These are phyloP conservation scores for Theonella swinhoei DNA, from an alignment of 37 sponge, comb jelly and placozoan genomes.

Conservation along the genomic window DNA sequence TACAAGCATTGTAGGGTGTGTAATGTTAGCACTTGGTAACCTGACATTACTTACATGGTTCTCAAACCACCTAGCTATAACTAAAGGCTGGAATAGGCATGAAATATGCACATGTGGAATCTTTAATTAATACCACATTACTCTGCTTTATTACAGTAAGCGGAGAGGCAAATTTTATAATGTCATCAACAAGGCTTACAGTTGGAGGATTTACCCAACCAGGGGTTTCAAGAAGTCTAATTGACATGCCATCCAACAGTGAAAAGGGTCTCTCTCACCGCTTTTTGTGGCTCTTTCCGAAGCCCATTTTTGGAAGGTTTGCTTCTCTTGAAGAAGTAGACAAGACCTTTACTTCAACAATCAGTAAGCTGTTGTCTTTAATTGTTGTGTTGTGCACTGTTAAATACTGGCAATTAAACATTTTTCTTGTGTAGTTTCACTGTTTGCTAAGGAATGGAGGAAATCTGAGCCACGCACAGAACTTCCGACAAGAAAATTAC, in stretches of 20 bases:
- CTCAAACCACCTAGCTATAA: too few species aligned
- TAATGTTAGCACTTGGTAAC: too few species aligned
- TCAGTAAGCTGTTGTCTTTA: slow-evolving; percentile 6
- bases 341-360: not conserved
- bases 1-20: too few species aligned
- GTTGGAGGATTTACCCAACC: slow-evolving; percentile 43
- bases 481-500: not conserved
- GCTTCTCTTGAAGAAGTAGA: slow-evolving; percentile 2
- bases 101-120: too few species aligned
- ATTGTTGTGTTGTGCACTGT: too few species aligned
- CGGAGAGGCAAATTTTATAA: slow-evolving; percentile 9
- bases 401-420: too few species aligned
- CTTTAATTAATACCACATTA: too few species aligned
- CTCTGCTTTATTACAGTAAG: not conserved
- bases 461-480: not conserved
- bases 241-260: slow-evolving; percentile 6
- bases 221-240: slow-evolving; percentile 14
- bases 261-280: slow-evolving; percentile 27
- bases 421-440: too few species aligned
- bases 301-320: slow-evolving; percentile 4
- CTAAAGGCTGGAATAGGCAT: too few species aligned
- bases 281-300: slow-evolving; percentile 34
- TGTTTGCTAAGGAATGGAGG: not conserved
- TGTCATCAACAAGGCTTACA: slow-evolving; percentile 1
- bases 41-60: too few species aligned